Evolutionary conservation across 1,140 invertebrate species (phyloP), one percentile per base, ranked within the genome.

Genomic region (silkworm (Bombyx mori)): DNA sequence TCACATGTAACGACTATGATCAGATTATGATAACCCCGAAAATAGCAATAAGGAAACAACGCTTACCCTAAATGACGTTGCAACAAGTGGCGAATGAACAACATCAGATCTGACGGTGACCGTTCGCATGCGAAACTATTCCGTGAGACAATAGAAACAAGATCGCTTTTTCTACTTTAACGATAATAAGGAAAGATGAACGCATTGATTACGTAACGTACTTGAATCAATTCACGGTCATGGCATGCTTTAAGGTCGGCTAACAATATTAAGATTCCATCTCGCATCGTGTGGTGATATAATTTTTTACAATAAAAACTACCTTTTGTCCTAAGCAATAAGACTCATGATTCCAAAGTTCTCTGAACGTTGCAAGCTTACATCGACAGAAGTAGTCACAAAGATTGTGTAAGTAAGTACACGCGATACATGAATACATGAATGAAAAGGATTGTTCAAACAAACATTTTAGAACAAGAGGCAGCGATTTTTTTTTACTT

Each of bases 201-300:
- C 64, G 65, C 66, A 67, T 65, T 57, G 61, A 57, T 77, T 74
- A 74, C 71, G 70, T 68, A 77, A 77, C 58, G 57, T 61, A 65
- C 71, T 68, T 62, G 71, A 76, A 72, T 68, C 67, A 65, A 65
- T 62, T 77, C 70, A 77, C 63, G 71, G 74, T 75, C 74, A 77
- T 67, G 69, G 70, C 61, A 57, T 62, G 58, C 52, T 61, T 61
- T 64, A 68, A 71, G 68, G 71, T 66, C 66, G 62, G 62, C 59
- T 45, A 60, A 35, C 26, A 35, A 47, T 8, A 7, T 47, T n/a
- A 47, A n/a, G 46, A 47, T n/a, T 47, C 26, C 26, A 35, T 35
- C 26, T 35, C 26, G 26, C 26, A 35, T 35, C 26, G 26, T 35
- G 26, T 35, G 26, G 26, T 5, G 26, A 35, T 35, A 3, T 35